Evolutionary conservation across 2,888 invertebrate genomes (phyloP).

Genomic region (Trimorus sp.): DNA sequence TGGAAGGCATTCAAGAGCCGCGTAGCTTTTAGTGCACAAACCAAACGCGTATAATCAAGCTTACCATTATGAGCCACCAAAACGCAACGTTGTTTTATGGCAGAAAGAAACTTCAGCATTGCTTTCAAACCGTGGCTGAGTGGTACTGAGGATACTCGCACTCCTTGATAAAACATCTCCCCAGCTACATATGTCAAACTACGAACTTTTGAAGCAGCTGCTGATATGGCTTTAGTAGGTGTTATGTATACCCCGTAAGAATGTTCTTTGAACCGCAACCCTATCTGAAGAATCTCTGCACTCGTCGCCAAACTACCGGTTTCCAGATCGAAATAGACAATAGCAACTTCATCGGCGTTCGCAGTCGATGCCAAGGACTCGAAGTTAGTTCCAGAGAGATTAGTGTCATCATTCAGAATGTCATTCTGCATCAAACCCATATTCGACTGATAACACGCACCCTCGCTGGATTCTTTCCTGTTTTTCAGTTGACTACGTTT

Average conservation of each 20-base stretch:
- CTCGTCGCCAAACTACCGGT: slow-evolving; percentile 40
- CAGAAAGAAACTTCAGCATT: not conserved
- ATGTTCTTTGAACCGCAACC: slow-evolving; percentile 25
- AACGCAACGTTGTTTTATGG: slow-evolving; percentile 17
- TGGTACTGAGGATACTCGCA: slow-evolving; percentile 31
- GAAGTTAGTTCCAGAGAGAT: not conserved
- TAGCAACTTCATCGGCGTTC: not conserved
- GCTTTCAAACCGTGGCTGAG: slow-evolving; percentile 3
- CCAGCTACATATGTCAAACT: slow-evolving; percentile 35
- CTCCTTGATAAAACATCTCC: slow-evolving; percentile 37
- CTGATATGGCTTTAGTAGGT: slow-evolving; percentile 36
- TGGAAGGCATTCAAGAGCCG: not conserved
- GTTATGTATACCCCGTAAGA: slow-evolving; percentile 50
- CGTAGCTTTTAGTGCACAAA: not conserved
- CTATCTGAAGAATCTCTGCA: slow-evolving; percentile 60
- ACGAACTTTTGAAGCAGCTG: slow-evolving; percentile 23
- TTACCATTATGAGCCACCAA: slow-evolving; percentile 32
- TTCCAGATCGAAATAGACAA: slow-evolving; percentile 58
- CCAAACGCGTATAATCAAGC: slow-evolving; percentile 29
- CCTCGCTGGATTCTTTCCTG: slow-evolving; percentile 44
- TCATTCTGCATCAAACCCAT: slow-evolving; percentile 47
- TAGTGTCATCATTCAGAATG: not conserved
- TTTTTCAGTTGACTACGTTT: slow-evolving; percentile 34
- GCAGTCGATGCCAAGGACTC: slow-evolving; percentile 13
- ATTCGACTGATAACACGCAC: slow-evolving; percentile 48